phyloP scores from a whole-genome alignment of 1,140 invertebrate species.

The Drosophila chauvacae region DNA sequence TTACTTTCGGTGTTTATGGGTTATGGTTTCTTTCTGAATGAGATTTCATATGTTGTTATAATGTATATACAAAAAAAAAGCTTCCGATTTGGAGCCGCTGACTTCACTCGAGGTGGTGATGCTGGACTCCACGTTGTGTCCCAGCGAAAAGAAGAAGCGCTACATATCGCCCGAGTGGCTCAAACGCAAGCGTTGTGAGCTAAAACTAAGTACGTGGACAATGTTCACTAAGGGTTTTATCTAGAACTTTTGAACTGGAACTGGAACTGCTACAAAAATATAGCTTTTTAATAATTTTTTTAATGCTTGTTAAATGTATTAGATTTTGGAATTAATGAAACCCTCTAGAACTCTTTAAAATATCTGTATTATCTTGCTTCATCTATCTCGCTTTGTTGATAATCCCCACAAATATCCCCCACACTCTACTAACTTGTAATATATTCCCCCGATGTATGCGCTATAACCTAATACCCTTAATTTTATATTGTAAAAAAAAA shows the following conservation, averaged over 20 bases:
- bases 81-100: slow-evolving; percentile 63
- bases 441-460: slow-evolving; percentile 7
- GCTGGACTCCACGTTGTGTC: slow-evolving; percentile 43
- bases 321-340: background rate
- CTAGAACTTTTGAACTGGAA: background rate
- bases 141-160: slow-evolving; percentile 74
- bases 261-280: background rate
- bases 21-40: slow-evolving; percentile 5
- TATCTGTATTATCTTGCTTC: background rate
- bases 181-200: slow-evolving; percentile 81
- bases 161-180: slow-evolving; percentile 83
- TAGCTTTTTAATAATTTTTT: background rate
- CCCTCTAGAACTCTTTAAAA: background rate
- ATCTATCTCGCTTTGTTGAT: slow-evolving; percentile 7
- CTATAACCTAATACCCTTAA: slow-evolving; percentile 36
- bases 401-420: background rate
- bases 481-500: slow-evolving; percentile 32
- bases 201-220: slow-evolving; percentile 77
- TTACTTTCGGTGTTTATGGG: slow-evolving; percentile 18
- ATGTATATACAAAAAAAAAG: slow-evolving; percentile 34
- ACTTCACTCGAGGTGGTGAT: slow-evolving; percentile 46
- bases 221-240: background rate
- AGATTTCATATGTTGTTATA: background rate
- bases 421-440: slow-evolving; percentile 20
- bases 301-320: background rate